Evolutionary conservation across 2,888 invertebrate genomes (phyloP).

Genomic region (Alcis repandata): DNA sequence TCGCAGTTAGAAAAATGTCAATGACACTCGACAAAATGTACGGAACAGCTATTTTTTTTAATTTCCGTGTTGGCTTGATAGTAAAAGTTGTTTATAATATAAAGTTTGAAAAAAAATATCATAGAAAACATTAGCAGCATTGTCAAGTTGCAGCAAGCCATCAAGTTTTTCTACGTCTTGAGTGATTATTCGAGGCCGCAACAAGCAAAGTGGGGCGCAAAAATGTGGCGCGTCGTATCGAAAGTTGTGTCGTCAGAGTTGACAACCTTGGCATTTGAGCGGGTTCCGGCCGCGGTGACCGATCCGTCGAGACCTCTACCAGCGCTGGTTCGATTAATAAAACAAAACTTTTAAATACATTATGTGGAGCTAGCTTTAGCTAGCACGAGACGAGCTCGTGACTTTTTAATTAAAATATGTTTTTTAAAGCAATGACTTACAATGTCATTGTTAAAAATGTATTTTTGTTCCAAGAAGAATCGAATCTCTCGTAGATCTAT

Average conservation of each 20-base stretch:
- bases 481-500: not conserved
- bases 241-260: slow-evolving; percentile 86
- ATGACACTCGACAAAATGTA: too few relatives aligned
- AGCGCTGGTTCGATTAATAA: slow-evolving; percentile 53
- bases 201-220: slow-evolving; percentile 75
- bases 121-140: slow-evolving; percentile 1
- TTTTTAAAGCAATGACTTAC: not conserved
- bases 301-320: slow-evolving; percentile 67
- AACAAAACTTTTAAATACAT: slow-evolving; percentile 32
- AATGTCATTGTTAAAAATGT: not conserved
- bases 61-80: too few relatives aligned
- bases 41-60: too few relatives aligned
- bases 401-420: not conserved
- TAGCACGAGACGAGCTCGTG: slow-evolving; percentile 15
- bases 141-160: slow-evolving; percentile 1
- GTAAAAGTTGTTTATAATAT: too few relatives aligned
- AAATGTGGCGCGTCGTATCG: slow-evolving; percentile 80
- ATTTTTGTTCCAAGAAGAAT: too few relatives aligned
- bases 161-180: slow-evolving; percentile 21
- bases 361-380: slow-evolving; percentile 19
- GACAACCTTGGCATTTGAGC: slow-evolving; percentile 86
- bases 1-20: too few relatives aligned
- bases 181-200: slow-evolving; percentile 41
- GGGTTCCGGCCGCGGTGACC: slow-evolving; percentile 80
- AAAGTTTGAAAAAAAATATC: too few relatives aligned